Evolutionary conservation across 2,888 invertebrate species (phyloP).

Genomic region (Agrotis puta): DNA sequence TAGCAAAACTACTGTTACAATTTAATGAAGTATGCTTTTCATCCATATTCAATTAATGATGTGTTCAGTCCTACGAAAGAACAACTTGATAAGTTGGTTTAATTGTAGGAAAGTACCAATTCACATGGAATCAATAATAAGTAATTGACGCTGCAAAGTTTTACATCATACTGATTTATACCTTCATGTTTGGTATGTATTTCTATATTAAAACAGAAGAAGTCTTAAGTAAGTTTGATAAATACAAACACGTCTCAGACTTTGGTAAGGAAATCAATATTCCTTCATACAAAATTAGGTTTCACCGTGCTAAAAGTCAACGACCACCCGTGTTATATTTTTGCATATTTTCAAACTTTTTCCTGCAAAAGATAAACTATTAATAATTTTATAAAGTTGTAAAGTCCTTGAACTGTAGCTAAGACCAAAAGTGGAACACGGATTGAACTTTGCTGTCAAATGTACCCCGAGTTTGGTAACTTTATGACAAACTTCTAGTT

Average conservation of each 20-base stretch:
- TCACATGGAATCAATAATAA: background rate
- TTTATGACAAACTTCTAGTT: slow-evolving; percentile 61
- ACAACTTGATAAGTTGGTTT: background rate
- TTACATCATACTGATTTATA: background rate
- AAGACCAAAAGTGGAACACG: slow-evolving; percentile 58
- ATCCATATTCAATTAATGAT: background rate
- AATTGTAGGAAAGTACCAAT: background rate
- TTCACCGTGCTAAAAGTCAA: slow-evolving; percentile 23
- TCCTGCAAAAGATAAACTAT: slow-evolving; percentile 58
- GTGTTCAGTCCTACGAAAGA: background rate
- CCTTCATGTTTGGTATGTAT: background rate
- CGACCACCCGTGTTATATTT: slow-evolving; percentile 22
- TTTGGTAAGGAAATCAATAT: slow-evolving; percentile 37
- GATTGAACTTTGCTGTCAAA: slow-evolving; percentile 66
- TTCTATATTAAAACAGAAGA: background rate
- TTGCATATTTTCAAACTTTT: slow-evolving; percentile 43
- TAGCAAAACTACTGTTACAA: background rate
- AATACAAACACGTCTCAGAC: slow-evolving; percentile 37
- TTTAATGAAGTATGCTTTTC: background rate
- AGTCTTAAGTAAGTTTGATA: slow-evolving; percentile 28
- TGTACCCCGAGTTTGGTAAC: slow-evolving; percentile 60
- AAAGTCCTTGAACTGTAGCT: slow-evolving; percentile 55
- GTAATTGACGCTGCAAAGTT: background rate
- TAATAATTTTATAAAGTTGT: slow-evolving; percentile 62
- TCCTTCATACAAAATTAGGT: slow-evolving; percentile 19